phyloP scores from a whole-genome alignment of 2,888 invertebrate genomes.

The Amiota minor region DNA sequence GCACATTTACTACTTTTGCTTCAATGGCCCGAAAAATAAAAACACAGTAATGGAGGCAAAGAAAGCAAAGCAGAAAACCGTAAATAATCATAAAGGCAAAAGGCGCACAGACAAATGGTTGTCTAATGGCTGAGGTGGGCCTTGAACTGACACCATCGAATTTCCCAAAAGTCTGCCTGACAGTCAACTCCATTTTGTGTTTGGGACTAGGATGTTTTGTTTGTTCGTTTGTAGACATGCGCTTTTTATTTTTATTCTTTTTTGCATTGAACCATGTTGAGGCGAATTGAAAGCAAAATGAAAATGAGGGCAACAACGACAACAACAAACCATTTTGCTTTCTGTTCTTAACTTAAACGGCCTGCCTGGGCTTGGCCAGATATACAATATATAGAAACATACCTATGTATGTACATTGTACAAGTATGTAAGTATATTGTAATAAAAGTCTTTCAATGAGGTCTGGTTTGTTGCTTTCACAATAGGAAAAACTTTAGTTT shows the following conservation, averaged over 20 bases:
- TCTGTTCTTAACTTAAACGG: slow-evolving; percentile 1
- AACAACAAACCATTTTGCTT: slow-evolving; percentile 1
- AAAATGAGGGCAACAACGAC: slow-evolving; percentile 11
- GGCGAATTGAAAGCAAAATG: neutral
- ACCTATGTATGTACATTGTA: too few relatives aligned
- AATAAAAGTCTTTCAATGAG: too few relatives aligned
- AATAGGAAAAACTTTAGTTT: neutral
- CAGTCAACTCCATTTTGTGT: too few relatives aligned
- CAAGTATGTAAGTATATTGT: neutral
- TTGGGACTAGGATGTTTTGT: neutral
- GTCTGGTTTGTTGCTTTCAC: neutral
- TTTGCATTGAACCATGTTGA: neutral
- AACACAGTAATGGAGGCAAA: neutral
- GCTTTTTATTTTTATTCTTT: slow-evolving; percentile 3
- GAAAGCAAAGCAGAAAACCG: slow-evolving; percentile 4
- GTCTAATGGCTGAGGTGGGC: slow-evolving; percentile 24
- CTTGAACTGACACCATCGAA: neutral
- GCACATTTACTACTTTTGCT: neutral
- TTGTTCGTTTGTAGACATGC: slow-evolving; percentile 17
- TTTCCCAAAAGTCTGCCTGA: neutral
- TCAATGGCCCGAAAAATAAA: slow-evolving; percentile 3
- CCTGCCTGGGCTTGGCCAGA: neutral
- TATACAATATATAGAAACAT: too few relatives aligned
- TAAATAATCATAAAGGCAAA: slow-evolving; percentile 21
- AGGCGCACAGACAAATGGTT: slow-evolving; percentile 22